These are phyloP conservation scores for Neofelis nebulosa DNA, from an alignment of 2,113 vertebrate species.

Conservation along the genomic window DNA sequence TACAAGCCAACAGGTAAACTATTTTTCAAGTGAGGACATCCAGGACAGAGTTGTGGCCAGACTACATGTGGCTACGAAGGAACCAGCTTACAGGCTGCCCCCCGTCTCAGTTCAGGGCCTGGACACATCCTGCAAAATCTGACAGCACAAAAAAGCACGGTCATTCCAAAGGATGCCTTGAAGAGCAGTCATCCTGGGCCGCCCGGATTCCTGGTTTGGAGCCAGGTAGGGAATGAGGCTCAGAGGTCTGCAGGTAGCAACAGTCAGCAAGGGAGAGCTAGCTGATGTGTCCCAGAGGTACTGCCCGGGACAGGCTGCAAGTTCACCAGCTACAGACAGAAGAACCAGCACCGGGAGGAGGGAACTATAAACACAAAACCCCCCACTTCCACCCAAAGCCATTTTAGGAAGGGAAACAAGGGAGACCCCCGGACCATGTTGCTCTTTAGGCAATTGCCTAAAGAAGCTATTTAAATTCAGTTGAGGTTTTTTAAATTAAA, in stretches of 20 bases:
- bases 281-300: background rate
- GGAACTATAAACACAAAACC: background rate
- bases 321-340: background rate
- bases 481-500: background rate
- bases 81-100: background rate
- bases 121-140: background rate
- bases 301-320: too few relatives aligned
- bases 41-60: background rate
- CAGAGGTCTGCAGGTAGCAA: background rate
- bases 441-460: background rate
- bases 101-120: too few relatives aligned
- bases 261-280: background rate
- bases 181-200: background rate
- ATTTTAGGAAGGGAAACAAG: background rate
- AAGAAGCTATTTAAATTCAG: conserved; percentile 1
- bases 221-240: background rate
- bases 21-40: background rate
- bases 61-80: background rate
- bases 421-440: background rate
- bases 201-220: background rate
- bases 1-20: background rate
- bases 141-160: background rate
- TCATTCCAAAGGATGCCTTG: background rate
- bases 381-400: background rate
- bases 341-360: background rate